Evolutionary conservation across 2,113 vertebrate species (phyloP).

Genomic region (Crotalus tigris): DNA sequence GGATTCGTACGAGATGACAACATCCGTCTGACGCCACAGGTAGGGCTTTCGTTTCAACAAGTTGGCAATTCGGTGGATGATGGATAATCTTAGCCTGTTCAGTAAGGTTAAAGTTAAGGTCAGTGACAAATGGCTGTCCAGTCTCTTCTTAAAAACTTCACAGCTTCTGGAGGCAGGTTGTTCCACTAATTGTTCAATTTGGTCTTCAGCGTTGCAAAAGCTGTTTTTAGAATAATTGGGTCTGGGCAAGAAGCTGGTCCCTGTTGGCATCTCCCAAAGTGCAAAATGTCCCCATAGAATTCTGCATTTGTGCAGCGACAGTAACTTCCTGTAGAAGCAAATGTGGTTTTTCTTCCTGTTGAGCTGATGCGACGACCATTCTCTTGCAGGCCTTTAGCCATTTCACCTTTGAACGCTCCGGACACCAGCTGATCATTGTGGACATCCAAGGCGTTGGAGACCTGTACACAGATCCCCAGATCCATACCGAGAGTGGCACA

Average conservation of each 20-base stretch:
- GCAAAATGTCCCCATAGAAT: not conserved
- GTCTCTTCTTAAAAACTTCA: too few relatives aligned
- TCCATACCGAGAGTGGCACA: slow-evolving; percentile 89
- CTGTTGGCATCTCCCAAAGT: not conserved
- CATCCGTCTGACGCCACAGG: slow-evolving; percentile 96
- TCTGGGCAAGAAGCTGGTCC: not conserved
- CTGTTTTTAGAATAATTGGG: not conserved
- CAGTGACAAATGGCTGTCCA: not conserved
- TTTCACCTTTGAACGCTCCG: slow-evolving; percentile 94
- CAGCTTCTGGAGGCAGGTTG: too few relatives aligned
- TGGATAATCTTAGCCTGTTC: not conserved
- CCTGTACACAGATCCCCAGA: slow-evolving; percentile 97
- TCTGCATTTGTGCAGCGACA: not conserved
- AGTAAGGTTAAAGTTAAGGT: not conserved
- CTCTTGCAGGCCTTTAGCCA: slow-evolving; percentile 91
- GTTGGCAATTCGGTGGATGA: not conserved
- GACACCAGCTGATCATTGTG: slow-evolving; percentile 94
- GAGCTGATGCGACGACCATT: not conserved
- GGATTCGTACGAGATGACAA: slow-evolving; percentile 95
- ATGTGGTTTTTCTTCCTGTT: not conserved
- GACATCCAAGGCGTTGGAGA: slow-evolving; percentile 98
- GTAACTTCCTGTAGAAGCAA: not conserved
- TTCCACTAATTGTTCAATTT: not conserved
- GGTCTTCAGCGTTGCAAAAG: not conserved
- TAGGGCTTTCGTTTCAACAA: slow-evolving; percentile 49